Evolutionary conservation across 2,797 vertebrate species (phyloP).

Genomic region (Sebastes diploproa): DNA sequence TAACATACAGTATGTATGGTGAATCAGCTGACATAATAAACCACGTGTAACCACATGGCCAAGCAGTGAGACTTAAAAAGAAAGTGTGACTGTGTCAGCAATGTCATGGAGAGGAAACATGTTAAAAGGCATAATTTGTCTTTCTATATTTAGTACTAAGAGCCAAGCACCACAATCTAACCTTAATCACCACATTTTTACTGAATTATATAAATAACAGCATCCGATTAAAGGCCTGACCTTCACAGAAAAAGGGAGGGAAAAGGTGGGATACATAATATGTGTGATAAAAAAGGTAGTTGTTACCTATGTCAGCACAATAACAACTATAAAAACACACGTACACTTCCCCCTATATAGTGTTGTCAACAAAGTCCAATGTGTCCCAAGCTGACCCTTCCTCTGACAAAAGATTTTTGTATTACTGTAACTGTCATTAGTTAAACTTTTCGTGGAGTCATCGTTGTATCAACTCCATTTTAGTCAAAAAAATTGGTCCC

Average conservation of each 20-base stretch:
- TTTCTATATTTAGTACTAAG: neutral
- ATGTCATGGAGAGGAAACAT: neutral
- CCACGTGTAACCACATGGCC: neutral
- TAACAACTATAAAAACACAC: neutral
- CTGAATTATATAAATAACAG: neutral
- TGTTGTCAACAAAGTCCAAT: neutral
- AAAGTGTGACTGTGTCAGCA: conserved; percentile 22
- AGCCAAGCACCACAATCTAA: neutral
- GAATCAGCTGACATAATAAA: conserved; percentile 17
- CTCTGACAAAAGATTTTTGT: neutral
- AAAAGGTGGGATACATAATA: neutral
- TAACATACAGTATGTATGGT: neutral
- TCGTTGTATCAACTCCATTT: neutral
- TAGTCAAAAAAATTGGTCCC: neutral
- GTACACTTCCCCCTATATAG: neutral
- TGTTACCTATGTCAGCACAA: neutral
- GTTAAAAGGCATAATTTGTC: neutral
- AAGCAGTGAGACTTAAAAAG: neutral
- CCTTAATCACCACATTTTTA: neutral
- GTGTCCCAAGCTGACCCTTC: neutral
- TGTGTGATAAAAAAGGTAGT: neutral
- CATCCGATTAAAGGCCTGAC: neutral
- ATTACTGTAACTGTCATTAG: neutral
- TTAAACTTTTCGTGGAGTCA: neutral
- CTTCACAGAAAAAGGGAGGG: neutral